A percentile compares a stretch with the other conserved stretches of the same genome.
phyloP scores from a whole-genome alignment of 1,140 invertebrate genomes.

The Drosophila sproati region DNA sequence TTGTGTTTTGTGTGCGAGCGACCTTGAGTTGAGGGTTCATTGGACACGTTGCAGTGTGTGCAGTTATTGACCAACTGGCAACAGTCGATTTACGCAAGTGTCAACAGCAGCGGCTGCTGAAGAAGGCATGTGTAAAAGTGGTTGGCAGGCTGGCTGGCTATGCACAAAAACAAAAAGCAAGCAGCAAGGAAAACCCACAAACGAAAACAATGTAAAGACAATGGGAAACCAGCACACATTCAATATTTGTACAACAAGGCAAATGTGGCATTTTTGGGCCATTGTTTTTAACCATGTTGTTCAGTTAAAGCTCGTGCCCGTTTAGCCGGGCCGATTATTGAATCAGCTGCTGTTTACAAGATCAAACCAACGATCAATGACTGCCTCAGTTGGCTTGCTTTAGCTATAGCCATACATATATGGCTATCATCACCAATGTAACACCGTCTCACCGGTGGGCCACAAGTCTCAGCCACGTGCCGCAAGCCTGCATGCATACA shows the following conservation, averaged over 20 bases:
- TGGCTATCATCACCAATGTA: neutral
- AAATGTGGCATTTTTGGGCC: slow-evolving; percentile 25
- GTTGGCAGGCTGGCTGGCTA: slow-evolving; percentile 12
- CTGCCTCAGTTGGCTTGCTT: neutral
- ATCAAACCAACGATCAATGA: slow-evolving; percentile 5
- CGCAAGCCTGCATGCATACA: neutral
- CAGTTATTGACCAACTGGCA: slow-evolving; percentile 42
- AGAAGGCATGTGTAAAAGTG: slow-evolving; percentile 31
- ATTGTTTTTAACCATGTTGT: slow-evolving; percentile 38
- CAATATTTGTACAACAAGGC: slow-evolving; percentile 59
- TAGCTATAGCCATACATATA: neutral
- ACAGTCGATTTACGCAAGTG: slow-evolving; percentile 43
- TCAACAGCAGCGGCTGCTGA: slow-evolving; percentile 23
- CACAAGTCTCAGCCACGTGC: neutral
- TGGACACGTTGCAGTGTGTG: slow-evolving; percentile 45
- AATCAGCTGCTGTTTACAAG: slow-evolving; percentile 27
- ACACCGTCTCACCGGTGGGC: neutral
- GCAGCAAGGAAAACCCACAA: slow-evolving; percentile 27
- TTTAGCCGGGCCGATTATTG: slow-evolving; percentile 24
- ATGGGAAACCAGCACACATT: slow-evolving; percentile 36
- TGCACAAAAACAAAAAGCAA: slow-evolving; percentile 1
- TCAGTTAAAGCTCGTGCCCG: slow-evolving; percentile 15
- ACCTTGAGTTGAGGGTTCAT: slow-evolving; percentile 51
- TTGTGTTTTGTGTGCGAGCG: neutral
- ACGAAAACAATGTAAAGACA: slow-evolving; percentile 2